phyloP scores from a whole-genome alignment of 2,113 vertebrate species.

The Trogon surrucura region DNA sequence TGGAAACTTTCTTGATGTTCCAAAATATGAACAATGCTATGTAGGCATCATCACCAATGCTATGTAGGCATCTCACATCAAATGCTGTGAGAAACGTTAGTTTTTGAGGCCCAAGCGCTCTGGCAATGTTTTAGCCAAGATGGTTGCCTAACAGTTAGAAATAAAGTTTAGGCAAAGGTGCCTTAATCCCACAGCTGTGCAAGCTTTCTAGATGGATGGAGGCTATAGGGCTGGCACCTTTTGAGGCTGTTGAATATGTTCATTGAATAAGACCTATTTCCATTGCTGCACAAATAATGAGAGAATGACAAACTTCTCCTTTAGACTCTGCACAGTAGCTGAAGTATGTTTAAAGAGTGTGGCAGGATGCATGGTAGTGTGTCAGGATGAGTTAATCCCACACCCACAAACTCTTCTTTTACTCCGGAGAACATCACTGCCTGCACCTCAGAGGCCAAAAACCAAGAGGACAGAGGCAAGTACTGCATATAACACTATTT shows the following conservation, averaged over 20 bases:
- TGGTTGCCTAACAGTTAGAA: too few relatives aligned
- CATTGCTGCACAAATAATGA: background rate
- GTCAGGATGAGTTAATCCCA: background rate
- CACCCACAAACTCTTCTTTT: background rate
- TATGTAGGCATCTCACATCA: too few relatives aligned
- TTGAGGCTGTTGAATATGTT: background rate
- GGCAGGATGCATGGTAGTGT: rapidly evolving
- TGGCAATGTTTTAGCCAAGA: too few relatives aligned
- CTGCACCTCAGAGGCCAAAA: background rate
- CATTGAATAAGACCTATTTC: background rate
- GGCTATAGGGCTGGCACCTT: background rate
- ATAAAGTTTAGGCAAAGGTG: too few relatives aligned
- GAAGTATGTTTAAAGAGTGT: background rate
- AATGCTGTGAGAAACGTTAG: too few relatives aligned
- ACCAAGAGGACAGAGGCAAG: background rate
- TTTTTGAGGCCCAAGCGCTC: too few relatives aligned
- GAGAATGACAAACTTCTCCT: background rate
- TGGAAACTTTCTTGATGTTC: too few relatives aligned
- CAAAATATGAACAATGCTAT: too few relatives aligned
- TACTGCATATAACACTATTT: background rate
- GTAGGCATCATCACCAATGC: too few relatives aligned
- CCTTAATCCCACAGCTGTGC: background rate
- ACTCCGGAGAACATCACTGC: background rate
- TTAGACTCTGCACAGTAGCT: background rate
- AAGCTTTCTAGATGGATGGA: rapidly evolving